Evolutionary conservation across 2,797 vertebrate species (phyloP).

Genomic region (Chiropotes sagulatus): DNA sequence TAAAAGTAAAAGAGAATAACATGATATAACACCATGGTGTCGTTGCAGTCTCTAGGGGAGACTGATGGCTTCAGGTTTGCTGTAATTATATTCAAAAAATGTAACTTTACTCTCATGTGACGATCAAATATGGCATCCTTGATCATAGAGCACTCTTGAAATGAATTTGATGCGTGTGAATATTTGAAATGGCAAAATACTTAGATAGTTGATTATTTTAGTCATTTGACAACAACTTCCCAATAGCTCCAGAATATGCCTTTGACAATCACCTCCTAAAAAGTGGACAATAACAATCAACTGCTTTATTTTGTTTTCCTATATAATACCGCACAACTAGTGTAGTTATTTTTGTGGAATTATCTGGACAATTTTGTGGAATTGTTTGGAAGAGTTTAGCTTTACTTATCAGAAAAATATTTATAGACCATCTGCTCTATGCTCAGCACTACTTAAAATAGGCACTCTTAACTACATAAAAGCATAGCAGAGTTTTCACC

Average conservation of each 20-base stretch:
- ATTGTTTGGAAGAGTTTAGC: background rate
- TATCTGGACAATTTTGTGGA: background rate
- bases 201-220: slow-evolving; percentile 29
- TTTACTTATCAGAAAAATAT: slow-evolving; percentile 40
- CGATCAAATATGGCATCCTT: slow-evolving; percentile 20
- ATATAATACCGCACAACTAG: background rate
- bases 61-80: slow-evolving; percentile 58
- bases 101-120: slow-evolving; percentile 62
- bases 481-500: background rate
- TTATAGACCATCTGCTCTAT: background rate
- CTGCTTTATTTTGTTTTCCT: background rate
- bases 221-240: background rate
- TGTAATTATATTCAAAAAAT: slow-evolving; percentile 74
- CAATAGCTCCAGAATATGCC: background rate
- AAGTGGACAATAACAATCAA: background rate
- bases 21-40: background rate
- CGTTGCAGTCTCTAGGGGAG: slow-evolving; percentile 51
- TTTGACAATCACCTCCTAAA: background rate
- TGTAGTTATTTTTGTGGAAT: background rate
- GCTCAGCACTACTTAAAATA: background rate
- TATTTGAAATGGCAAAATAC: slow-evolving; percentile 40
- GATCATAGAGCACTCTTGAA: background rate
- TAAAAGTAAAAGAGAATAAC: slow-evolving; percentile 27
- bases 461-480: background rate
- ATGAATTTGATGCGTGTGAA: slow-evolving; percentile 28